Base-by-base conservation (phyloP, 2,113 vertebrate species). In the Gila orcuttii region DNA sequence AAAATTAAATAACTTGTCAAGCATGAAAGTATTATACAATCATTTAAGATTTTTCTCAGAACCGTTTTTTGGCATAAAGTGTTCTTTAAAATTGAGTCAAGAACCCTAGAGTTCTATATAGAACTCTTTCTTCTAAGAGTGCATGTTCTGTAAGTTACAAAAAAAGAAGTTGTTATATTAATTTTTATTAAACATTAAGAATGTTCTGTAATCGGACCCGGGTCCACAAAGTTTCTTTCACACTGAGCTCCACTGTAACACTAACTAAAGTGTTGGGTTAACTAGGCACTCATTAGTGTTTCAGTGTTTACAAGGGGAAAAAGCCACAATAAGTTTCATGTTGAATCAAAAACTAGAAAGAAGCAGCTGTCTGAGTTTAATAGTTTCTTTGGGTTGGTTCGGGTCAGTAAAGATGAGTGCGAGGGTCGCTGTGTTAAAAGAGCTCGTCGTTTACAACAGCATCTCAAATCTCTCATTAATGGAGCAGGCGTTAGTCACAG, bases 271-370 rank as follows among this genome's bases (percentile, higher is more conserved):
- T 69, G 10, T 13, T 12, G 74, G 57, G 31, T 76, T 79, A 50
- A 78, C 79, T 87, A 77, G 66, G 87, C 83, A 79, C 15, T 86
- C 79, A 33, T 89, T 90, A 83, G 82, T 68, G 74, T 36, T 85
- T 77, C 62, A 47, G 42, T 62, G 86, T 90, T 92, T 91, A 91
- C 17, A 83, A 92, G 87, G 90, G 86, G 1, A 92, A 91, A 86
- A 88, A 88, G 83, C 71, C 86, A 90, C 87, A 90, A 17, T 83
- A 52, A 60, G 42, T 80, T 82, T 83, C 17, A 79, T 6, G 66
- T 33, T 64, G 79, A 85, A 36, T 52, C 13, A 31, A 42, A 81
- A 73, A 83, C n/a, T 23, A 6, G 23, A 75, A 23, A 9, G 25
- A 59, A 23, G 78, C 60, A 47, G 62, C n/a, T 82, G 83, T 76